Percentiles rank a stretch among this genome's conserved stretches.
phyloP scores from a whole-genome alignment of 2,888 invertebrate genomes.

The Boloria selene region DNA sequence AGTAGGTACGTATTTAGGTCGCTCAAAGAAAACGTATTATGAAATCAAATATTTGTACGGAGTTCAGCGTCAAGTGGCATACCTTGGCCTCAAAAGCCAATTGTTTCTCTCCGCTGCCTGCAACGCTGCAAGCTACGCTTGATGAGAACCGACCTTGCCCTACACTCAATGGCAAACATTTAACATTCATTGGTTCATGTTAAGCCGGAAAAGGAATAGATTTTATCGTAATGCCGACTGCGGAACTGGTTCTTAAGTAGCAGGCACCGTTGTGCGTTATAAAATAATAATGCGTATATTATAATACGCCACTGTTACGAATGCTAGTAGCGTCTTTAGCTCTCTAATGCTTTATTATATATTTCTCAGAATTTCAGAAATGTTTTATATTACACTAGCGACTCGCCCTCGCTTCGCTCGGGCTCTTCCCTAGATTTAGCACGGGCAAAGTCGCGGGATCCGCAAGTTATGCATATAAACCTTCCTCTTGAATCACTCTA shows the following conservation, averaged over 20 bases:
- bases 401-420: too few species aligned
- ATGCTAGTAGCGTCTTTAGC: background rate
- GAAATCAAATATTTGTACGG: background rate
- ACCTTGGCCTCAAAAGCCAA: slow-evolving; percentile 37
- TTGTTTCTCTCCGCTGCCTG: slow-evolving; percentile 32
- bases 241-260: slow-evolving; percentile 15
- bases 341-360: background rate
- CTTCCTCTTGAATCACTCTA: too few species aligned
- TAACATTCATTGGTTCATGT: slow-evolving; percentile 29
- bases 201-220: slow-evolving; percentile 25
- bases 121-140: slow-evolving; percentile 33
- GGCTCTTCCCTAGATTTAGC: too few species aligned
- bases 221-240: slow-evolving; percentile 25
- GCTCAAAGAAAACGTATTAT: background rate
- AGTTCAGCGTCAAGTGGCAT: slow-evolving; percentile 11
- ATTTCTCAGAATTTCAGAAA: too few species aligned
- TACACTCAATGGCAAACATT: slow-evolving; percentile 27
- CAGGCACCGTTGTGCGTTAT: background rate
- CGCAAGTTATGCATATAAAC: too few species aligned
- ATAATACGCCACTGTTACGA: background rate
- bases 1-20: background rate
- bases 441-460: too few species aligned
- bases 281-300: background rate
- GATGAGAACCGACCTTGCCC: slow-evolving; percentile 39
- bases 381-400: too few species aligned